Evolutionary conservation across 2,888 invertebrate genomes (phyloP).

Genomic region (Epistrophe grossulariae): DNA sequence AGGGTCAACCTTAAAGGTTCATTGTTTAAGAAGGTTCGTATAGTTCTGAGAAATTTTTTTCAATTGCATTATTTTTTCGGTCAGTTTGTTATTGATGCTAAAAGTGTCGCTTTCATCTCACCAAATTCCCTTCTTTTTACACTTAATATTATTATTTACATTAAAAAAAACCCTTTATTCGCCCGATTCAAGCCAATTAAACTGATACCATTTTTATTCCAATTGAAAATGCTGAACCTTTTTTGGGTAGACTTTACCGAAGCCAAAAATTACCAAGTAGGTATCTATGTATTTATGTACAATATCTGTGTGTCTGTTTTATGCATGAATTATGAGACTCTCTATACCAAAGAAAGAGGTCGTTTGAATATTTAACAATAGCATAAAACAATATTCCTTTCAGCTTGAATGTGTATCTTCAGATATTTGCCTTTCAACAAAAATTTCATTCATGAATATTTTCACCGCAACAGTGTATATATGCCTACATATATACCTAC

Average conservation of each 20-base stretch:
- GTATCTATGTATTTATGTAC: background rate
- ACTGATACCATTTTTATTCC: background rate
- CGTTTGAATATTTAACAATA: constrained; percentile 28
- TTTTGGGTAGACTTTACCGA: background rate
- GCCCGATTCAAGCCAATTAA: background rate
- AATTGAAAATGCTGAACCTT: background rate
- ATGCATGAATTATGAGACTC: constrained; percentile 19
- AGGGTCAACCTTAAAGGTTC: too few species aligned
- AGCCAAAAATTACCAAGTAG: background rate
- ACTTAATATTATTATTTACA: background rate
- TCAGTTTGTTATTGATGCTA: background rate
- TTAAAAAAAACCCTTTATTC: background rate
- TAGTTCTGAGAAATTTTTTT: too few species aligned
- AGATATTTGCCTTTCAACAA: constrained; percentile 4
- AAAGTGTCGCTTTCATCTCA: background rate
- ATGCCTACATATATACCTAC: background rate
- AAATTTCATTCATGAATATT: constrained; percentile 39
- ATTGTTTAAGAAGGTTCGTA: too few species aligned
- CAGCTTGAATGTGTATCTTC: constrained; percentile 21
- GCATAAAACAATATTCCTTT: constrained; percentile 32
- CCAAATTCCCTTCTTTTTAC: background rate
- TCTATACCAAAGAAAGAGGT: constrained; percentile 1
- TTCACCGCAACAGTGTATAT: constrained; percentile 9
- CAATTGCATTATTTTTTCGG: too few species aligned
- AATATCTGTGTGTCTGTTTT: background rate